Percentiles rank a stretch among this genome's conserved stretches.
Evolutionary conservation across 2,113 vertebrate genomes (phyloP).

Genomic region (Anser brachyrhynchus): DNA sequence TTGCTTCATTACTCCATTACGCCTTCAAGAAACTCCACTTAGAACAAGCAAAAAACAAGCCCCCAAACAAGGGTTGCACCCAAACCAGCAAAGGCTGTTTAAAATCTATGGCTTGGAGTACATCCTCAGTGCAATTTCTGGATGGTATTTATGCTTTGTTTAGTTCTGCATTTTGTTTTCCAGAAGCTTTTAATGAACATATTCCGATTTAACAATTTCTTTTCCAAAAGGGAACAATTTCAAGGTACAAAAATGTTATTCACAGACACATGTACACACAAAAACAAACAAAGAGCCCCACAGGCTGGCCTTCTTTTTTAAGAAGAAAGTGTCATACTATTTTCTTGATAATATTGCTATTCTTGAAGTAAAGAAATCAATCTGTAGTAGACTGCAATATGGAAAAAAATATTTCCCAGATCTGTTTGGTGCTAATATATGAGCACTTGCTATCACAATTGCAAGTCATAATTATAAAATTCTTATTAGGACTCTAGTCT

Average conservation of each 20-base stretch:
- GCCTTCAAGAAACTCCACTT: background rate
- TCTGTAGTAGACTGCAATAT: background rate
- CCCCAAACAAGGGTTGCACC: background rate
- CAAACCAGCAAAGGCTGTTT: constrained; percentile 24
- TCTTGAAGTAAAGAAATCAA: background rate
- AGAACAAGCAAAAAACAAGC: background rate
- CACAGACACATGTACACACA: background rate
- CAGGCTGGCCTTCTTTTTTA: background rate
- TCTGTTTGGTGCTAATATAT: background rate
- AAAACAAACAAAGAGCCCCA: background rate
- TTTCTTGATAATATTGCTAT: background rate
- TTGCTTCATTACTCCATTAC: background rate
- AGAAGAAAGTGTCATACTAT: background rate
- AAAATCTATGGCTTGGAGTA: background rate
- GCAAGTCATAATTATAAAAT: background rate
- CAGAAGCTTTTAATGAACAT: background rate
- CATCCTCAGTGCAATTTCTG: constrained; percentile 17
- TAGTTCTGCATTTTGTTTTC: constrained; percentile 31
- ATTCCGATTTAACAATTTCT: constrained; percentile 22
- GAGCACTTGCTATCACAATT: background rate
- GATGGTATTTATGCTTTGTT: constrained; percentile 48
- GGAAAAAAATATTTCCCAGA: background rate
- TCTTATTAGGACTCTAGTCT: background rate
- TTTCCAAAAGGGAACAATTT: background rate
- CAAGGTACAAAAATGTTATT: background rate